Evolutionary conservation across 2,888 invertebrate genomes (phyloP), one percentile per base, ranked within the genome.

Genomic region (Ptilodon capucinus): DNA sequence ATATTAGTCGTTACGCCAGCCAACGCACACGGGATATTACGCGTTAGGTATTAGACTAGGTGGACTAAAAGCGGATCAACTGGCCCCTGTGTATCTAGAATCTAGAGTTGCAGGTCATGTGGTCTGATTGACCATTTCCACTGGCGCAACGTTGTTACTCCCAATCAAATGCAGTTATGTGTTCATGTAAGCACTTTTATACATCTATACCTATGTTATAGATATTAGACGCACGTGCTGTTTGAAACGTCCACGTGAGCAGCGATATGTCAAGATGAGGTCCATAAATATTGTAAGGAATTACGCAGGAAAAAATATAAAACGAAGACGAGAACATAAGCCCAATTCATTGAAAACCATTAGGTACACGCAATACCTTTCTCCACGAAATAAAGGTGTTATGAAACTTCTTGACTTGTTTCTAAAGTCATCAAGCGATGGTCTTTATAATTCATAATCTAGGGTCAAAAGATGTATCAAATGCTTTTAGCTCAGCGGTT

Each of bases 51-150:
- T 63, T 60, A 64, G 68, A 64, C 67, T 74, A 64, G 72, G 74
- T 71, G 65, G 68, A 60, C 79, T 79, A 75, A 71, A 79, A 75
- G 70, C 68, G 68, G 78, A 67, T 70, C 76, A 77, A 76, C 77
- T 73, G 75, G 77, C 67, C 71, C 64, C 65, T 54, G 60, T 39
- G 64, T 76, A 75, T 70, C 76, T 78, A 78, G 79, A 76, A 81
- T 79, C 81, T 82, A 84, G 80, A 79, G 74, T 77, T 81, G 74
- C 84, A 76, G 83, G 81, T 81, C 84, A 85, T 76, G 74, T 75
- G 74, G 79, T 72, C 79, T 88, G 88, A 90, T 89, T 84, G 88
- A 75, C 79, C 76, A 85, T 79, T 83, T 90, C 89, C 89, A 86
- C 72, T 64, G 53, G 67, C 67, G 68, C 74, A 73, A 57, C 66